phyloP scores from a whole-genome alignment of 2,797 vertebrate genomes.

The Chelon auratus region DNA sequence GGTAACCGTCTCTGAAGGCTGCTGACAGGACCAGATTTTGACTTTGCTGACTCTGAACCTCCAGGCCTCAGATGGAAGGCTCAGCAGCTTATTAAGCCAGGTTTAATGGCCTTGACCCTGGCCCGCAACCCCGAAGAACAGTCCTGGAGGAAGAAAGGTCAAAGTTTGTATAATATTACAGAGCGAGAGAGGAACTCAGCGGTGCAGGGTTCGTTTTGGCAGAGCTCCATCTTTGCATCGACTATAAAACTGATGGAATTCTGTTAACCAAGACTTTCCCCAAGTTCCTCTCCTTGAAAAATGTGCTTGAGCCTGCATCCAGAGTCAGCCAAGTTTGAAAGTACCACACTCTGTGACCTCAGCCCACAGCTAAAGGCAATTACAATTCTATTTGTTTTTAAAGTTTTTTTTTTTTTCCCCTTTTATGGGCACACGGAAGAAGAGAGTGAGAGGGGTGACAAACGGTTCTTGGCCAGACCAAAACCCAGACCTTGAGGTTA shows the following conservation, averaged over 20 bases:
- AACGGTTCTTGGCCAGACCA: slow-evolving; percentile 35
- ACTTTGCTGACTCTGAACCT: slow-evolving; percentile 71
- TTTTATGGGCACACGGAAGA: slow-evolving; percentile 26
- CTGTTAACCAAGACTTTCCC: slow-evolving; percentile 41
- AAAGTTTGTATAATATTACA: slow-evolving; percentile 67
- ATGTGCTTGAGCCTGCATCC: slow-evolving; percentile 58
- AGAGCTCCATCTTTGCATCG: slow-evolving; percentile 39
- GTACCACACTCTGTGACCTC: slow-evolving; percentile 46
- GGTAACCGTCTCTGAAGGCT: slow-evolving; percentile 40
- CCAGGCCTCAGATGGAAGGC: slow-evolving; percentile 39
- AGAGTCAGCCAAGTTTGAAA: slow-evolving; percentile 52
- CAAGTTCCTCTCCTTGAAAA: slow-evolving; percentile 56
- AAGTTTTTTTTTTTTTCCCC: slow-evolving; percentile 21
- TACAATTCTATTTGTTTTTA: slow-evolving; percentile 46
- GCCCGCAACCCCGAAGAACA: slow-evolving; percentile 47
- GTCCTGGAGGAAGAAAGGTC: slow-evolving; percentile 64
- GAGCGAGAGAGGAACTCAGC: slow-evolving; percentile 30
- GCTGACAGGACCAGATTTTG: slow-evolving; percentile 65
- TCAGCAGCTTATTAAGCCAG: slow-evolving; percentile 70
- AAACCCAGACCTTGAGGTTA: slow-evolving; percentile 32
- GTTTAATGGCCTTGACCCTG: slow-evolving; percentile 73
- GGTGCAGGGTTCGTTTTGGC: slow-evolving; percentile 37
- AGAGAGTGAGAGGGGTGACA: slow-evolving; percentile 10
- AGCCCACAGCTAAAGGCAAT: slow-evolving; percentile 51
- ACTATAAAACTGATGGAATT: slow-evolving; percentile 44